phyloP scores from a whole-genome alignment of 2,113 vertebrate species.

The Aviceda subcristata region DNA sequence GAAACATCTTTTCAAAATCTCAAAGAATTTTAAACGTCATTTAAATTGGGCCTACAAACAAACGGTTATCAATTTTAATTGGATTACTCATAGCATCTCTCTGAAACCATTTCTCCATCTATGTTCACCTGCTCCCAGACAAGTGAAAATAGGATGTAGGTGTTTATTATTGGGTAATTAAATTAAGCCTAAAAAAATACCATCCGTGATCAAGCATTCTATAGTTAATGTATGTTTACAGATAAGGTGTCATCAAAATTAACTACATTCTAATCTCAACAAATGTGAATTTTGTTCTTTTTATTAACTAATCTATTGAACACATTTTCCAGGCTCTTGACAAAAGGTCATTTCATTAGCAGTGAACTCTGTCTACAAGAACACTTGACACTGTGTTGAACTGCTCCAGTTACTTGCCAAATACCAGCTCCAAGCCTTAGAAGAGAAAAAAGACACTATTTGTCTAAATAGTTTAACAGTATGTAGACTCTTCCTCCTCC shows the following conservation, averaged over 20 bases:
- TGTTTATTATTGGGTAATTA: neutral
- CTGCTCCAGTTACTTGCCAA: neutral
- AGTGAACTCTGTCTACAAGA: neutral
- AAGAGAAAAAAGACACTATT: no score
- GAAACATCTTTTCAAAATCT: neutral
- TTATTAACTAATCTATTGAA: neutral
- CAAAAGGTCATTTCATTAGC: neutral
- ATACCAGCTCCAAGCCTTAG: neutral
- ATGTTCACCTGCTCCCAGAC: neutral
- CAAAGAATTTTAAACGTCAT: neutral
- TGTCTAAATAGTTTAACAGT: neutral
- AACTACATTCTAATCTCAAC: neutral
- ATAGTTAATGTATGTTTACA: slow-evolving; percentile 17
- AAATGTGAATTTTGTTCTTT: neutral
- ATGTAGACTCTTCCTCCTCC: neutral
- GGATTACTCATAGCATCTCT: neutral
- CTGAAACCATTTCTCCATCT: neutral
- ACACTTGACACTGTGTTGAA: neutral
- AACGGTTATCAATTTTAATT: neutral
- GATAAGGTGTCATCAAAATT: neutral
- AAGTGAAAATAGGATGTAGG: neutral
- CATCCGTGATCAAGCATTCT: neutral
- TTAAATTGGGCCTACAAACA: neutral
- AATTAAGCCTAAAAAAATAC: neutral
- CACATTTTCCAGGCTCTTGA: neutral